Conservation (phyloP, 2,888 invertebrate species). For the Ophion costatus region DNA sequence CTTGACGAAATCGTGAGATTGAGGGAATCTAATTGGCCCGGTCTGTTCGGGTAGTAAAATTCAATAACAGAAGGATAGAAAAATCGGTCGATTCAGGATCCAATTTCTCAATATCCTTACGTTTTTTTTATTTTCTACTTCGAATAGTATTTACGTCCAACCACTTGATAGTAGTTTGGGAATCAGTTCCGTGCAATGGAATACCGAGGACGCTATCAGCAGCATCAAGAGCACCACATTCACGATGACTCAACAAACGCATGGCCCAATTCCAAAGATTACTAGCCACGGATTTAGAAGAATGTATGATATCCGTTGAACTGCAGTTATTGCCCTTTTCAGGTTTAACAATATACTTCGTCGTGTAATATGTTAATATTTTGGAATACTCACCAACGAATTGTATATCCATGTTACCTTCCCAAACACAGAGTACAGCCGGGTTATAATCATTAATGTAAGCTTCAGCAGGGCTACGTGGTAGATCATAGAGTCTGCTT, state of each 20-base stretch:
- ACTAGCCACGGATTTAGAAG: constrained; percentile 71
- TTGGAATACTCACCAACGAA: constrained; percentile 70
- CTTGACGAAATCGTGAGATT: too few species aligned
- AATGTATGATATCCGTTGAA: constrained; percentile 71
- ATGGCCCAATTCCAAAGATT: constrained; percentile 68
- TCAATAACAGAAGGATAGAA: constrained; percentile 39
- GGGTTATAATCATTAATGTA: too few species aligned
- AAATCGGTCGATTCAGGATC: constrained; percentile 57
- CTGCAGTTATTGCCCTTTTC: constrained; percentile 70
- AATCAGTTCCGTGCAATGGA: constrained; percentile 40
- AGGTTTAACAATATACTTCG: constrained; percentile 73
- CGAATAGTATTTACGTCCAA: constrained; percentile 41
- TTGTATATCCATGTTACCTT: too few species aligned
- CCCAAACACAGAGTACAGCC: too few species aligned
- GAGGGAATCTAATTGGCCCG: too few species aligned
- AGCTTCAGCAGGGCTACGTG: constrained; percentile 64
- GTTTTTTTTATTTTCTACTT: constrained; percentile 10
- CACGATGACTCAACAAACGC: constrained; percentile 39
- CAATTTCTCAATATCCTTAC: constrained; percentile 31
- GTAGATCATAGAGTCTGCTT: constrained; percentile 72
- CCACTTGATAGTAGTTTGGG: constrained; percentile 21
- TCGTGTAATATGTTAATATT: constrained; percentile 71
- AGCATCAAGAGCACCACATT: constrained; percentile 63
- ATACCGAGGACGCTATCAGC: constrained; percentile 59
- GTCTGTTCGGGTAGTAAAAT: too few species aligned